Conservation (phyloP, 2,888 invertebrate genomes). For the Hydrotaea cyrtoneurina region DNA sequence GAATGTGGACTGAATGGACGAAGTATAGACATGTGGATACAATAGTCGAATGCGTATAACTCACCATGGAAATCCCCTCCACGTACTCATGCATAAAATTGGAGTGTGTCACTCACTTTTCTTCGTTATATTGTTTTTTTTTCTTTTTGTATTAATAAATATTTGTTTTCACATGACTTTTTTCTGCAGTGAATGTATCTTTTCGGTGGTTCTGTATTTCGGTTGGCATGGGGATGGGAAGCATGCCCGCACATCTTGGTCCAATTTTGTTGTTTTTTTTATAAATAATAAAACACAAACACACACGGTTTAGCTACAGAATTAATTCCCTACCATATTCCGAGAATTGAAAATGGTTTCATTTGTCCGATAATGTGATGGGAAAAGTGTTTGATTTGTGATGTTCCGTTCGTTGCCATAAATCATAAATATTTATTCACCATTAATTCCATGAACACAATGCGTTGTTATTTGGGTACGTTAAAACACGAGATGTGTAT, state of each 20-base stretch:
- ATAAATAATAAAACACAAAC: neutral
- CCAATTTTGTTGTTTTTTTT: neutral
- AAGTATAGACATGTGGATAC: constrained; percentile 24
- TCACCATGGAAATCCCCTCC: neutral
- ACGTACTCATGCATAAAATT: constrained; percentile 17
- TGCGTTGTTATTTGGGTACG: neutral
- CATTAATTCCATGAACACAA: neutral
- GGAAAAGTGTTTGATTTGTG: neutral
- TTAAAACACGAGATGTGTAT: neutral
- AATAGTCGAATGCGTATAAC: neutral
- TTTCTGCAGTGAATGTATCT: constrained; percentile 31
- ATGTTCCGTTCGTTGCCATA: neutral
- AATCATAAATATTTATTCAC: constrained; percentile 13
- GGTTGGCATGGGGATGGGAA: neutral
- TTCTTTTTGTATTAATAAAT: constrained; percentile 13
- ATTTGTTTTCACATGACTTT: constrained; percentile 32
- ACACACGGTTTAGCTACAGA: neutral
- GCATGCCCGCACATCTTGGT: neutral
- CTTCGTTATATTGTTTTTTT: neutral
- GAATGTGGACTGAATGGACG: neutral
- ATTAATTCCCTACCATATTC: neutral
- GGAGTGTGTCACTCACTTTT: constrained; percentile 41
- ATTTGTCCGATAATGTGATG: neutral
- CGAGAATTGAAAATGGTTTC: neutral
- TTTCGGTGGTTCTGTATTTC: neutral